These are phyloP conservation scores for Terrapene triunguis DNA, from an alignment of 2,113 vertebrate species.

Conservation along the genomic window DNA sequence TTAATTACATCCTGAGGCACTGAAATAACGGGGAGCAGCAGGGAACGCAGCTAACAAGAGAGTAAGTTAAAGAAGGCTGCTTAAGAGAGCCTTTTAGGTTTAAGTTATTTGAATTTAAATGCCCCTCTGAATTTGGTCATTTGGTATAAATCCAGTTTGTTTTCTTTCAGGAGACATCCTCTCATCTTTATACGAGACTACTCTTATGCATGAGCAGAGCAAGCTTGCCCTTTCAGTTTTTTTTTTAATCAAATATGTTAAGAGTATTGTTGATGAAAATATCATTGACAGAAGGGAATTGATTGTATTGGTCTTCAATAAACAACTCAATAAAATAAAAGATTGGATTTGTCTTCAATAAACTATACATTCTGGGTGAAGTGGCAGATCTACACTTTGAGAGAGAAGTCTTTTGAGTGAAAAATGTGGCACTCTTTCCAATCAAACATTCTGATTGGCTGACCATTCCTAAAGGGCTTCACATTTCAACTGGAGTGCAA, in stretches of 20 bases:
- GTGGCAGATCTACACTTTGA: not conserved
- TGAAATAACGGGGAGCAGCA: not conserved
- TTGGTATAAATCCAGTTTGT: not conserved
- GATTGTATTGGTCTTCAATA: not conserved
- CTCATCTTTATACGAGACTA: constrained; percentile 17
- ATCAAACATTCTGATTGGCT: not conserved
- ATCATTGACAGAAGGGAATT: not conserved
- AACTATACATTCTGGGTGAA: not conserved
- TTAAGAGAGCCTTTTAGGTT: not conserved
- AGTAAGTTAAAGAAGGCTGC: not conserved
- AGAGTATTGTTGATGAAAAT: not conserved
- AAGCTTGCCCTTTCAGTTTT: constrained; percentile 19
- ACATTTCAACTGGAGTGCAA: not conserved
- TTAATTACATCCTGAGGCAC: not conserved
- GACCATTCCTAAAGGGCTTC: not conserved
- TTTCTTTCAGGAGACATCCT: not conserved
- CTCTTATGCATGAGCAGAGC: not conserved
- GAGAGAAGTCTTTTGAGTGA: not conserved
- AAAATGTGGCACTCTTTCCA: not conserved
- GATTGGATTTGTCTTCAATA: not conserved
- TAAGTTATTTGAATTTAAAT: not conserved
- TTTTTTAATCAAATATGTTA: not conserved
- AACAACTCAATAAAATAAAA: constrained; percentile 35
- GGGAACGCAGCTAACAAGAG: not conserved
- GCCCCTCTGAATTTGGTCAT: not conserved